Percentiles rank a stretch among this genome's conserved stretches.
phyloP scores from a whole-genome alignment of 2,797 vertebrate species.

The Malacoraja senta region DNA sequence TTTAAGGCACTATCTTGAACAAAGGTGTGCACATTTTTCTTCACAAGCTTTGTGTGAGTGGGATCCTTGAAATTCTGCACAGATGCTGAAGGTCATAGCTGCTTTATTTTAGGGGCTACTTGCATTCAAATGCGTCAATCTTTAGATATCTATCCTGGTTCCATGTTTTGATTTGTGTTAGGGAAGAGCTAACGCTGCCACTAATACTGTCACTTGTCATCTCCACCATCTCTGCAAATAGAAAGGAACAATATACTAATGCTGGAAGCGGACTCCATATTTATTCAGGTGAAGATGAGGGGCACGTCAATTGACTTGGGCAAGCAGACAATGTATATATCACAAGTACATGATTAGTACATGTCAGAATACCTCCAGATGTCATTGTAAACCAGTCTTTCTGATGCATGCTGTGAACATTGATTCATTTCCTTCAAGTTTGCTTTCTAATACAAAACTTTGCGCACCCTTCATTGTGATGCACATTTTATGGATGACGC shows the following conservation, averaged over 20 bases:
- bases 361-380: not conserved
- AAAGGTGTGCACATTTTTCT: not conserved
- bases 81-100: not conserved
- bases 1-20: too few relatives aligned
- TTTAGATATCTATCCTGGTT: not conserved
- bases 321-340: not conserved
- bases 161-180: not conserved
- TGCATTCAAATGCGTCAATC: not conserved
- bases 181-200: too few relatives aligned
- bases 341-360: not conserved
- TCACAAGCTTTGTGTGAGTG: not conserved
- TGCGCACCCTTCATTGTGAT: not conserved
- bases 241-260: not conserved
- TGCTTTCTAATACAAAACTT: slow-evolving; percentile 11
- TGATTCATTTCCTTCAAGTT: not conserved
- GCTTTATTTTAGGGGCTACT: not conserved
- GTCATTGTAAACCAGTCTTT: not conserved
- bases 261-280: not conserved
- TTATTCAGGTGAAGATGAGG: too few relatives aligned
- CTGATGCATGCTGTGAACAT: not conserved
- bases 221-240: not conserved
- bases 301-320: not conserved
- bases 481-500: not conserved
- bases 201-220: not conserved
- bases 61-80: not conserved